Percentiles rank a stretch among this genome's conserved stretches.
These are phyloP conservation scores for Megalonaias nervosa DNA, from an alignment of 1,140 invertebrate genomes.

Conservation along the genomic window DNA sequence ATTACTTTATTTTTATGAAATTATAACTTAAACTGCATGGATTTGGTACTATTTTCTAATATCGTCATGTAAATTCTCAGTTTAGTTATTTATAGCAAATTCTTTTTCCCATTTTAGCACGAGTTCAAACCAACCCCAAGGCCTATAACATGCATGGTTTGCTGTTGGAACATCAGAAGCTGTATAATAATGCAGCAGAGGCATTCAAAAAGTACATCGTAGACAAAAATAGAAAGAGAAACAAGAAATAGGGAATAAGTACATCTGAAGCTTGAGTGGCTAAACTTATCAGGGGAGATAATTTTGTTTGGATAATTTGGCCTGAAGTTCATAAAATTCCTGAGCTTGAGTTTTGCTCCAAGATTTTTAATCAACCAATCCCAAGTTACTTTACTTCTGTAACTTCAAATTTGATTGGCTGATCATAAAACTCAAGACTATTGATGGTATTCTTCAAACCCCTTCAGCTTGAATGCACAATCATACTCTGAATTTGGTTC, in stretches of 20 bases:
- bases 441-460: no score
- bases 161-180: slow-evolving; percentile 81
- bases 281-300: not conserved
- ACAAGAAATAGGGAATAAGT: not conserved
- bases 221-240: not conserved
- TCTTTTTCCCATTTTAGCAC: slow-evolving; percentile 70
- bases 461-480: no score
- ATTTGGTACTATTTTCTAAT: no score
- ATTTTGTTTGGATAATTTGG: not conserved
- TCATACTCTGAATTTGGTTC: no score
- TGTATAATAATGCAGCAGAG: slow-evolving; percentile 77
- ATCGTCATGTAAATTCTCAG: no score
- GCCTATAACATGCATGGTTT: slow-evolving; percentile 86
- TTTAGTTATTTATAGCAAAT: not conserved
- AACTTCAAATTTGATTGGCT: no score
- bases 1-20: no score
- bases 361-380: not conserved
- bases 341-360: not conserved
- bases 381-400: not conserved
- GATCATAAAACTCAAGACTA: no score
- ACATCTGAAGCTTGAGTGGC: not conserved
- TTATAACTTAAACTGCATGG: no score
- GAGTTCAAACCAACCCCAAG: slow-evolving; percentile 76
- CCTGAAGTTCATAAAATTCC: not conserved
- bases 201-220: slow-evolving; percentile 74